Percentiles rank a stretch among this genome's conserved stretches.
These are phyloP conservation scores for Rhogogaster chlorosoma DNA, from an alignment of 2,888 invertebrate genomes.

Conservation along the genomic window DNA sequence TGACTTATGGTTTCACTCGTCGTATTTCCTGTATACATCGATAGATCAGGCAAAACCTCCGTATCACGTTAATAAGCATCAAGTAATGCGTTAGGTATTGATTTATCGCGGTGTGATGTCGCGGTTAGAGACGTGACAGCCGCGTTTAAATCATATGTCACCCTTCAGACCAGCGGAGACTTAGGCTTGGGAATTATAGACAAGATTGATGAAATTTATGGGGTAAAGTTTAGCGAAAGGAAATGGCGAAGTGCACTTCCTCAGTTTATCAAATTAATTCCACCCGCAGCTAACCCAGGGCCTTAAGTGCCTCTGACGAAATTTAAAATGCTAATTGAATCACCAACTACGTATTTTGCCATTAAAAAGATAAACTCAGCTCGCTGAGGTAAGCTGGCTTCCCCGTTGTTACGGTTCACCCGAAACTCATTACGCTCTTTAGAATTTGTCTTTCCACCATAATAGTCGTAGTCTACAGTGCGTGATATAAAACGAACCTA, in stretches of 20 bases:
- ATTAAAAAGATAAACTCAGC: slow-evolving; percentile 29
- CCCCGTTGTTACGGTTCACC: slow-evolving; percentile 1
- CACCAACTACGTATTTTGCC: slow-evolving; percentile 11
- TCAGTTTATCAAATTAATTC: slow-evolving; percentile 39
- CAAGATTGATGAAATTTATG: slow-evolving; percentile 9
- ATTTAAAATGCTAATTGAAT: slow-evolving; percentile 42
- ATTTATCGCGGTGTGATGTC: not conserved
- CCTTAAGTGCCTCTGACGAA: slow-evolving; percentile 7
- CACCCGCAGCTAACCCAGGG: slow-evolving; percentile 1
- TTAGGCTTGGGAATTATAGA: not conserved
- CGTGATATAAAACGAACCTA: not conserved
- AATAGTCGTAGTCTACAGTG: too few relatives aligned
- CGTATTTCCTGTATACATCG: not conserved
- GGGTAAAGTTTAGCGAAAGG: slow-evolving; percentile 24
- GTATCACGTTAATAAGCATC: not conserved
- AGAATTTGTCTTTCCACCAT: not conserved
- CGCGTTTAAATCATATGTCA: not conserved
- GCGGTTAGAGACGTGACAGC: not conserved
- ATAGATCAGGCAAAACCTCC: not conserved
- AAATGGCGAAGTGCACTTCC: slow-evolving; percentile 23
- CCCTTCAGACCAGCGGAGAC: not conserved
- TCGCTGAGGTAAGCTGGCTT: slow-evolving; percentile 10
- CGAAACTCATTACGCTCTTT: not conserved
- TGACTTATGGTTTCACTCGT: not conserved
- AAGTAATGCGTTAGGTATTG: not conserved